Evolutionary conservation across 2,888 invertebrate genomes (phyloP).

Genomic region (Amphipyra tragopoginis): DNA sequence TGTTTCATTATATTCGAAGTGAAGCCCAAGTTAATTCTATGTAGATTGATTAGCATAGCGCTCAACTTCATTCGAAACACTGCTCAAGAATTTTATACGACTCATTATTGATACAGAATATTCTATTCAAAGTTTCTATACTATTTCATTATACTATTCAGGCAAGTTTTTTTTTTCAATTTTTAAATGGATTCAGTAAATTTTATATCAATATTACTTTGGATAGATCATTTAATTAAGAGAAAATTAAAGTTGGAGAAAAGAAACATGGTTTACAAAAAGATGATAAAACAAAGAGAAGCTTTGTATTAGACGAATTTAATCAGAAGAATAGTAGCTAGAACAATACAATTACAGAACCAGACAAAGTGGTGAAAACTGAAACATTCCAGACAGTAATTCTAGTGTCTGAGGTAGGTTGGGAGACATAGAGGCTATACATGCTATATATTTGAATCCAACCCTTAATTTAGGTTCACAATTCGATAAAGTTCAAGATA

Average conservation of each 20-base stretch:
- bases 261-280: too few relatives aligned
- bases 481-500: constrained; percentile 1
- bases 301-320: constrained; percentile 19
- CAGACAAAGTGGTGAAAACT: constrained; percentile 16
- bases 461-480: not conserved
- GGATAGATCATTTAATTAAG: too few relatives aligned
- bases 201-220: too few relatives aligned
- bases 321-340: constrained; percentile 28
- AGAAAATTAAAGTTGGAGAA: too few relatives aligned
- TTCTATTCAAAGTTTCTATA: not conserved
- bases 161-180: too few relatives aligned
- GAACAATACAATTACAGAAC: constrained; percentile 25
- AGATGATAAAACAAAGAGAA: not conserved
- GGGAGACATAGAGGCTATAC: not conserved
- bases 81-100: constrained; percentile 18
- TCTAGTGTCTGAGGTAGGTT: constrained; percentile 21
- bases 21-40: constrained; percentile 24
- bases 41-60: constrained; percentile 52
- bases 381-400: constrained; percentile 34
- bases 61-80: constrained; percentile 27
- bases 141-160: too few relatives aligned
- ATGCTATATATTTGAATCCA: not conserved
- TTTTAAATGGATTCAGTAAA: too few relatives aligned
- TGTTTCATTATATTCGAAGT: constrained; percentile 33
- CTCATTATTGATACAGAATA: constrained; percentile 2